Base-by-base conservation (phyloP, 2,113 vertebrate genomes). In the Tragulus kanchil region DNA sequence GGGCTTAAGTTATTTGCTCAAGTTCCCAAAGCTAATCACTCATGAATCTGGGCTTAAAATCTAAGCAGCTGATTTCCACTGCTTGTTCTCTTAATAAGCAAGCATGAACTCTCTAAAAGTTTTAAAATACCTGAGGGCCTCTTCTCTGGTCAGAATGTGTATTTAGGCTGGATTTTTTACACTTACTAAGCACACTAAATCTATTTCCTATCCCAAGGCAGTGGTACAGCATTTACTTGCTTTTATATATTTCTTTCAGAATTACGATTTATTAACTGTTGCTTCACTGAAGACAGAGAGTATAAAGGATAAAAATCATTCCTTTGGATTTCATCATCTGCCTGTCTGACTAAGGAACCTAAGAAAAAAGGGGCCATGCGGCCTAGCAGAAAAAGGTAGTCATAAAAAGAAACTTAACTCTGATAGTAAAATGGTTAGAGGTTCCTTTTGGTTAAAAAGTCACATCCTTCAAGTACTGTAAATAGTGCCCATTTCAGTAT, bases 191-290 rank as follows among this genome's bases (percentile, higher is more conserved):
- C 75, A 77, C 17, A 28, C 25, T 28, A 69, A 92, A 58, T 85
- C 17, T 56, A 85, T 62, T 61, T 96, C 48, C 42, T 52, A 10
- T 58, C 81, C 69, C 54, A 42, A 82, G 16, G 17, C 1, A 4
- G 82, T 81, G 36, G 31, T 4, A 36, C 26, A 56, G 9, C n/a
- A 71, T 79, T 87, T 65, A 75, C 71, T 90, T 52, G 50, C 23
- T 56, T 5, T 36, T 62, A 15, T 11, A 48, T 61, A 50, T 89
- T 78, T 78, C 48, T 78, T 93, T 93, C 56, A 69, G 61, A 92
- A 94, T 89, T 82, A 52, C 71, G 62, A 73, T 88, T 92, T 84
- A 45, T 84, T 90, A 92, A 9, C 42, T 11, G 64, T 92, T 94
- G 56, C 14, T 61, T 94, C 62, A 14, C 21, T 85, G 42, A 93